These are phyloP conservation scores for Lasaia peninsularis DNA, from an alignment of 1,140 invertebrate species.

Conservation along the genomic window DNA sequence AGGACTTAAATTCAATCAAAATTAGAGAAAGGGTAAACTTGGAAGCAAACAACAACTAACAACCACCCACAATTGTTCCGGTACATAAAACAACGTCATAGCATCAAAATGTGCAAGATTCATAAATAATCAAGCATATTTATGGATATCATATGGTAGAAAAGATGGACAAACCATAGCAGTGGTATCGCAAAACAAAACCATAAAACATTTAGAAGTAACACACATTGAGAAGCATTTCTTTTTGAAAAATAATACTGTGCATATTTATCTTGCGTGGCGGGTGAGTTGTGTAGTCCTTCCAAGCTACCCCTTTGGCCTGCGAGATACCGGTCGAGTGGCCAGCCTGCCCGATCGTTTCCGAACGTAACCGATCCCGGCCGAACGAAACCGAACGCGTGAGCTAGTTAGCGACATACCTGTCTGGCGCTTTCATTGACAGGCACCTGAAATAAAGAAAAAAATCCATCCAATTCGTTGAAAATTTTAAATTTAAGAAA, in stretches of 20 bases:
- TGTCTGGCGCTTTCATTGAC: slow-evolving; percentile 84
- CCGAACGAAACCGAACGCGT: slow-evolving; percentile 69
- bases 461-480: slow-evolving; percentile 79
- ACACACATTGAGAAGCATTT: slow-evolving; percentile 74
- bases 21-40: slow-evolving; percentile 67
- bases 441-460: slow-evolving; percentile 83
- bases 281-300: slow-evolving; percentile 66
- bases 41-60: slow-evolving; percentile 72
- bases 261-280: slow-evolving; percentile 63
- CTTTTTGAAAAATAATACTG: slow-evolving; percentile 66
- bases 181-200: slow-evolving; percentile 44
- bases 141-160: slow-evolving; percentile 4
- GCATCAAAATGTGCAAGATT: slow-evolving; percentile 57
- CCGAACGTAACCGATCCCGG: slow-evolving; percentile 64
- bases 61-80: slow-evolving; percentile 59
- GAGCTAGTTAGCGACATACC: slow-evolving; percentile 77
- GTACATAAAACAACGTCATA: slow-evolving; percentile 62
- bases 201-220: slow-evolving; percentile 55
- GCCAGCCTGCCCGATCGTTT: slow-evolving; percentile 59
- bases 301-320: slow-evolving; percentile 71
- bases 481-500: slow-evolving; percentile 66
- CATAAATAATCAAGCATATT: slow-evolving; percentile 43
- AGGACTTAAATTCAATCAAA: slow-evolving; percentile 33
- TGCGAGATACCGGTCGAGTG: slow-evolving; percentile 51
- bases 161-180: slow-evolving; percentile 15